Percentiles rank a stretch among this genome's conserved stretches.
Conservation (phyloP, 2,888 invertebrate species). For the Thera obeliscata region DNA sequence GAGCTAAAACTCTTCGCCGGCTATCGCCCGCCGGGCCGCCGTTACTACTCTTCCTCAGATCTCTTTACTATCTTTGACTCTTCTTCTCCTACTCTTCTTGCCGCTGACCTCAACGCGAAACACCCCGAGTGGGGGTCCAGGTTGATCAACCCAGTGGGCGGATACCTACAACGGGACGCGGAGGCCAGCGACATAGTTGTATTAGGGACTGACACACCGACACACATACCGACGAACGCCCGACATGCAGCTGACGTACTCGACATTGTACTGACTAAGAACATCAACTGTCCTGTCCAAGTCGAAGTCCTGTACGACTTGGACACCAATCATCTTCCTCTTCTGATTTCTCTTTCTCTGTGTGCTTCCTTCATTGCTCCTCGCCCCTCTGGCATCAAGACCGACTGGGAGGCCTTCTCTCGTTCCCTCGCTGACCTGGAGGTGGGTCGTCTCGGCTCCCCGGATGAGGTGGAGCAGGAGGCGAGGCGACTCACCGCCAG, state of each 20-base stretch:
- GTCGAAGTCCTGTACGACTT: neutral
- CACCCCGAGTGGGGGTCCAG: neutral
- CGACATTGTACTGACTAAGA: neutral
- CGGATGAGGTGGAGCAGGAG: neutral
- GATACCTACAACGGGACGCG: neutral
- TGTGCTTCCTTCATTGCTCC: neutral
- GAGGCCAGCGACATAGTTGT: neutral
- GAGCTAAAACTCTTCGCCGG: neutral
- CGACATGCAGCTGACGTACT: neutral
- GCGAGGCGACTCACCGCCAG: neutral
- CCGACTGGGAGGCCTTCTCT: neutral
- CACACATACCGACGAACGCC: neutral
- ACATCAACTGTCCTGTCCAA: neutral
- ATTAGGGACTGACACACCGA: neutral
- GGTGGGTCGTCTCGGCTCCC: neutral
- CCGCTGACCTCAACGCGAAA: neutral
- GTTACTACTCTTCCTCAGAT: neutral
- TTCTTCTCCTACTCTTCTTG: neutral
- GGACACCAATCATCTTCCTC: neutral
- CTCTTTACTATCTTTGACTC: neutral
- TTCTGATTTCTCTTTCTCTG: neutral
- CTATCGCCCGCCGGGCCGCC: neutral
- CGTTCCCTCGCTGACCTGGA: neutral
- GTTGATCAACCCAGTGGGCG: neutral
- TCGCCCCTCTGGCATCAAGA: neutral